A percentile compares a stretch with the other conserved stretches of the same genome.
phyloP scores from a whole-genome alignment of 2,113 vertebrate species.

The Plotosus lineatus region DNA sequence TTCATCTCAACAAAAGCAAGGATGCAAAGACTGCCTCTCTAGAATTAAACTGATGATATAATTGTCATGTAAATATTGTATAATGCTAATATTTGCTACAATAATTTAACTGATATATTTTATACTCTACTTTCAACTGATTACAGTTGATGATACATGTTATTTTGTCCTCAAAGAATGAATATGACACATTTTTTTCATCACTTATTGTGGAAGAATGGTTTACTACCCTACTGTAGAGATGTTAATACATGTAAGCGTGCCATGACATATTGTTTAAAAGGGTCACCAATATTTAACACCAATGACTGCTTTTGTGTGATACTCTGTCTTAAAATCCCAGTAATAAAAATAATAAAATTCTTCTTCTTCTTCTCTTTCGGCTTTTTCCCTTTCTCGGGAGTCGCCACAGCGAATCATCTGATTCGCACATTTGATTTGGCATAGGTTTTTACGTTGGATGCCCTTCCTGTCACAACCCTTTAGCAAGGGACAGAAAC shows the following conservation, averaged over 20 bases:
- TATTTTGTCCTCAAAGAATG: slow-evolving; percentile 20
- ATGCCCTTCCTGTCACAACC: too few relatives aligned
- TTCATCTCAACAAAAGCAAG: slow-evolving; percentile 18
- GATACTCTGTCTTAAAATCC: background rate
- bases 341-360: too few relatives aligned
- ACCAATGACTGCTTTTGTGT: background rate
- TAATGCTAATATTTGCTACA: background rate
- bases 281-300: background rate
- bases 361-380: too few relatives aligned
- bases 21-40: too few relatives aligned
- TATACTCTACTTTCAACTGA: background rate
- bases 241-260: background rate
- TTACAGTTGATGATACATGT: slow-evolving; percentile 4
- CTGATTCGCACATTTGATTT: too few relatives aligned
- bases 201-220: background rate
- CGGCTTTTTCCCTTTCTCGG: too few relatives aligned
- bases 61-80: background rate
- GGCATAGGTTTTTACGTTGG: too few relatives aligned
- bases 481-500: too few relatives aligned
- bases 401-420: too few relatives aligned
- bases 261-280: background rate
- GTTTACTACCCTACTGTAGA: background rate
- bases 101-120: background rate
- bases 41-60: background rate
- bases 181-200: background rate